Evolutionary conservation across 2,888 invertebrate species (phyloP), one percentile per base, ranked within the genome.

Genomic region (Corythucha ciliata): DNA sequence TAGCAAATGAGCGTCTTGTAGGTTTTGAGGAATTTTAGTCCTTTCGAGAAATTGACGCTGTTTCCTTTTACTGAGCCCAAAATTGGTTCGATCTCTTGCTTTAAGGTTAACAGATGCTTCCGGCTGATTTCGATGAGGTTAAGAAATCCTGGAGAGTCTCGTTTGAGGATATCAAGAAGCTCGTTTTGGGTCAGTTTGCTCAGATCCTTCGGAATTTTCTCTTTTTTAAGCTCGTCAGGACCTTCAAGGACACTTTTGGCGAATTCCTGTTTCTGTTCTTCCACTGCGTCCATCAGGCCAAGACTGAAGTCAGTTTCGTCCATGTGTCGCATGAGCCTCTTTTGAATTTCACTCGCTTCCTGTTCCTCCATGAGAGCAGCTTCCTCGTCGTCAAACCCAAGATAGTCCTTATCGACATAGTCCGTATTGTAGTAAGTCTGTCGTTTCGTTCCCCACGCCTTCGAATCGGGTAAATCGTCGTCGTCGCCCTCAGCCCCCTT

Each of bases 371-470:
- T 72, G 56, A 81, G 79, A 4, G 87, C 88, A 58, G 79, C 72
- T 61, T 81, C 80, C 59, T 82, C 80, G 63, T 83, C 81, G 60
- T 74, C 75, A 58, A 73, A 63, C 41, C 62, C 63, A 39, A 81
- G 78, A 72, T 83, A 88, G 69, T 91, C 90, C 62, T 82, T 78
- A 72, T 92, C 92, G 14, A 89, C 80, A 69, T 85, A 90, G 71
- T 92, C 91, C 1, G 90, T 86, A 45, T 83, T 79, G 69, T 91
- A 92, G 67, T 79, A 94, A 27, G 77, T 74, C 53, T 72, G 75
- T 62, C 83, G 84, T 59, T 81, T 81, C 64, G 79, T 81, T 39
- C 93, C 93, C 93, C 93, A 93, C 18, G 90, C 89, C 69, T 83
- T 81, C 2, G 79, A 74, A 67, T 88, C 78, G 0, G 88, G 88